Conservation (phyloP, 2,888 invertebrate species). For the Petrolisthes manimaculis region DNA sequence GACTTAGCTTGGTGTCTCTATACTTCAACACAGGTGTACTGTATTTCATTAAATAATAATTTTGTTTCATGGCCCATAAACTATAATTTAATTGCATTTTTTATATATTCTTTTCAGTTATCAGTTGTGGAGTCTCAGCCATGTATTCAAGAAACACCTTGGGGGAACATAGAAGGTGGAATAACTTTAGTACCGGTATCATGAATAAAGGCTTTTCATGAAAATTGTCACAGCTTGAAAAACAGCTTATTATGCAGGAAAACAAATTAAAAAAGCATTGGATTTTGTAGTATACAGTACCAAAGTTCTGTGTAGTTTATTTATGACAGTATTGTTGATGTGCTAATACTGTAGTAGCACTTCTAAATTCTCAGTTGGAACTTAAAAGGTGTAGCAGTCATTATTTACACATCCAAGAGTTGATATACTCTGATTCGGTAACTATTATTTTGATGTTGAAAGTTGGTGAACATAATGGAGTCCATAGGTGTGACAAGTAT, state of each 20-base stretch:
- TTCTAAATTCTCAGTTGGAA: no score
- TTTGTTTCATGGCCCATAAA: no score
- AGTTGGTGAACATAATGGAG: constrained; percentile 28
- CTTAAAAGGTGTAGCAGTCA: not conserved
- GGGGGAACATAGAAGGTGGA: not conserved
- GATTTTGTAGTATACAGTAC: not conserved
- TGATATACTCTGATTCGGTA: not conserved
- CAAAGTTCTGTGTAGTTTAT: no score
- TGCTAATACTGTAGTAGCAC: no score
- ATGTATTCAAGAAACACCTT: not conserved
- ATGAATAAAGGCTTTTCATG: not conserved
- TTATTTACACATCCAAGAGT: not conserved
- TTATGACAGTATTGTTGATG: no score
- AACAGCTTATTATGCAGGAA: not conserved
- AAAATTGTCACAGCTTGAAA: not conserved
- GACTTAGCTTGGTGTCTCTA: no score
- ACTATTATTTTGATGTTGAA: not conserved
- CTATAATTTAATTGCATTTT: not conserved
- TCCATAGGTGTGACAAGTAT: constrained; percentile 40
- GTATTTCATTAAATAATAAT: no score
- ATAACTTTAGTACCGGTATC: not conserved
- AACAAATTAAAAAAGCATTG: not conserved
- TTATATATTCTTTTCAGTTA: not conserved
- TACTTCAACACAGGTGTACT: no score
- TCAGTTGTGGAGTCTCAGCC: not conserved